A percentile compares a stretch with the other conserved stretches of the same genome.
Conservation (phyloP, 2,797 vertebrate genomes). For the Acipenser transmontanus region DNA sequence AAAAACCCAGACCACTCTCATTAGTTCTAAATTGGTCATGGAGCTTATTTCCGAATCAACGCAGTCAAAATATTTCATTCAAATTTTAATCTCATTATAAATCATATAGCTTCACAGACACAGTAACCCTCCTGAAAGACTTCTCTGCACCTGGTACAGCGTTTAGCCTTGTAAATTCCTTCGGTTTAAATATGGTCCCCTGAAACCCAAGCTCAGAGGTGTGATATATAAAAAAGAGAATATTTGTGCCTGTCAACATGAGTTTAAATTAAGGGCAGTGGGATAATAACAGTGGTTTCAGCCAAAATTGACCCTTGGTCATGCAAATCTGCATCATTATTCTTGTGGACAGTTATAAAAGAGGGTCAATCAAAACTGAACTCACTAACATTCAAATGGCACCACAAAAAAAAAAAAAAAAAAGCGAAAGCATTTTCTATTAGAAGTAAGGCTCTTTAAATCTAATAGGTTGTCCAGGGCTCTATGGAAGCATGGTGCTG, state of each 20-base stretch:
- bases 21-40: constrained; percentile 56
- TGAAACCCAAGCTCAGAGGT: constrained; percentile 49
- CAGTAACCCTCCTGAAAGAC: constrained; percentile 39
- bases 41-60: constrained; percentile 53
- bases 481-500: constrained; percentile 14
- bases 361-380: constrained; percentile 28
- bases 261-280: constrained; percentile 64
- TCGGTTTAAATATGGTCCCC: constrained; percentile 48
- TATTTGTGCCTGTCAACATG: constrained; percentile 79
- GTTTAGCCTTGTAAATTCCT: constrained; percentile 66
- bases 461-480: constrained; percentile 29
- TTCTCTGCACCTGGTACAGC: constrained; percentile 76
- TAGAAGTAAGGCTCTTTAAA: constrained; percentile 28
- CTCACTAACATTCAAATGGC: constrained; percentile 31
- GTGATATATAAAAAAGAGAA: constrained; percentile 48
- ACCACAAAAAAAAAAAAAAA: constrained; percentile 20
- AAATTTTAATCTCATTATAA: constrained; percentile 73
- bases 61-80: constrained; percentile 59
- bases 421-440: constrained; percentile 26
- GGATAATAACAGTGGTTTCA: constrained; percentile 56
- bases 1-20: constrained; percentile 24
- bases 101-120: constrained; percentile 62
- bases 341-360: constrained; percentile 30
- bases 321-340: constrained; percentile 37
- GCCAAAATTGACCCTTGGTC: constrained; percentile 58